Conservation (phyloP, 1,140 invertebrate genomes). For the Littorina saxatilis region DNA sequence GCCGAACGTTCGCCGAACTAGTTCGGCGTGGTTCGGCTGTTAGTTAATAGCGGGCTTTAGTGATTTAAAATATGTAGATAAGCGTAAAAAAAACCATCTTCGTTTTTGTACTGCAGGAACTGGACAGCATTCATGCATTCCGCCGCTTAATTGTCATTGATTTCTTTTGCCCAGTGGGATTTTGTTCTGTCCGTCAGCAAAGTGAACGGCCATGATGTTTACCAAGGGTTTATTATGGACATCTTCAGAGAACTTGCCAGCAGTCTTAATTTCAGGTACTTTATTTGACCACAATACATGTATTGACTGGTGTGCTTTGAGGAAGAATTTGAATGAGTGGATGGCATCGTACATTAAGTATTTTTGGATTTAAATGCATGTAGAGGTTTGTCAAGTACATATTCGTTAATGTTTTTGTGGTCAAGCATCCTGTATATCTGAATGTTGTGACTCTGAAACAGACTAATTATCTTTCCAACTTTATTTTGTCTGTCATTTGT, state of each 20-base stretch:
- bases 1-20: too few species aligned
- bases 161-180: background rate
- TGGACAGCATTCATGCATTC: too few species aligned
- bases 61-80: too few species aligned
- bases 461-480: background rate
- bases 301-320: background rate
- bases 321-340: too few species aligned
- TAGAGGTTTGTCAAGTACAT: background rate
- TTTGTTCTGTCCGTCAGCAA: background rate
- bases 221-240: background rate
- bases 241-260: background rate
- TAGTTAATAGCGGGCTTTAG: too few species aligned
- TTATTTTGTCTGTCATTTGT: background rate
- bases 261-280: background rate
- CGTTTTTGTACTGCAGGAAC: too few species aligned
- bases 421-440: background rate
- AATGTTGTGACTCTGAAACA: background rate
- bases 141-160: too few species aligned
- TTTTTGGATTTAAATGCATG: background rate
- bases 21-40: too few species aligned
- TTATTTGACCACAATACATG: background rate
- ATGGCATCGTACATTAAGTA: background rate
- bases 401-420: background rate
- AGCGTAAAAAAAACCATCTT: too few species aligned
- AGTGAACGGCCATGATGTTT: background rate